These are phyloP conservation scores for Grus americana DNA, from an alignment of 2,113 vertebrate species.

Conservation along the genomic window DNA sequence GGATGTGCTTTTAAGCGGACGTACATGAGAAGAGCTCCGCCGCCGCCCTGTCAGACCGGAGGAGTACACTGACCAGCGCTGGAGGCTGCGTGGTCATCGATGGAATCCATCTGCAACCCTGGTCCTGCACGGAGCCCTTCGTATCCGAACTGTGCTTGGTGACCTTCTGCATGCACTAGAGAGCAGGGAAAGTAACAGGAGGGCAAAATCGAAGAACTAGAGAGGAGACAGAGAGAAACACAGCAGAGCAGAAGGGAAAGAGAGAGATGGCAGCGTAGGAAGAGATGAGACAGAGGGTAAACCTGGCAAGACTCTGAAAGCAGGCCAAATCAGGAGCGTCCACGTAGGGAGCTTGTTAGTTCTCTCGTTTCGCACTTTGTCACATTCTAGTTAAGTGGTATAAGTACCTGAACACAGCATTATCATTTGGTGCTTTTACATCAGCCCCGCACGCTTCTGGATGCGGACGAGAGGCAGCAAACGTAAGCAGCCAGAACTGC, in stretches of 20 bases:
- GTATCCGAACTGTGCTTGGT: not conserved
- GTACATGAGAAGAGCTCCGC: fast-evolving
- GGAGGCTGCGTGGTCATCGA: not conserved
- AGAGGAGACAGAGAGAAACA: not conserved
- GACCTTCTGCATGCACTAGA: not conserved
- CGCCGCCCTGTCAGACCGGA: too few species aligned
- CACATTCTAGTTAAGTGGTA: fast-evolving
- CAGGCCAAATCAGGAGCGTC: not conserved
- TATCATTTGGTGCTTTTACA: not conserved
- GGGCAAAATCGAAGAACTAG: not conserved
- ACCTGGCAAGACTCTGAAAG: not conserved
- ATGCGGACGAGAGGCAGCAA: not conserved
- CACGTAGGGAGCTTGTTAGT: not conserved
- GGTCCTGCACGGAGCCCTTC: not conserved
- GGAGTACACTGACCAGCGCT: not conserved
- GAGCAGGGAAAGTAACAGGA: not conserved
- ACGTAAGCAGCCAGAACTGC: not conserved
- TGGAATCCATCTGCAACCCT: too few species aligned
- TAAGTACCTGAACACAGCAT: fast-evolving
- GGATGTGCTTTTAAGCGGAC: not conserved
- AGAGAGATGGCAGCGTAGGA: not conserved
- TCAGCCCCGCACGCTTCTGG: not conserved
- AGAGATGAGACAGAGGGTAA: not conserved
- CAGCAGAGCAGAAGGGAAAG: not conserved
- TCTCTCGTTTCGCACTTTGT: not conserved